Evolutionary conservation across 2,113 vertebrate genomes (phyloP).

Genomic region (Heteronetta atricapilla): DNA sequence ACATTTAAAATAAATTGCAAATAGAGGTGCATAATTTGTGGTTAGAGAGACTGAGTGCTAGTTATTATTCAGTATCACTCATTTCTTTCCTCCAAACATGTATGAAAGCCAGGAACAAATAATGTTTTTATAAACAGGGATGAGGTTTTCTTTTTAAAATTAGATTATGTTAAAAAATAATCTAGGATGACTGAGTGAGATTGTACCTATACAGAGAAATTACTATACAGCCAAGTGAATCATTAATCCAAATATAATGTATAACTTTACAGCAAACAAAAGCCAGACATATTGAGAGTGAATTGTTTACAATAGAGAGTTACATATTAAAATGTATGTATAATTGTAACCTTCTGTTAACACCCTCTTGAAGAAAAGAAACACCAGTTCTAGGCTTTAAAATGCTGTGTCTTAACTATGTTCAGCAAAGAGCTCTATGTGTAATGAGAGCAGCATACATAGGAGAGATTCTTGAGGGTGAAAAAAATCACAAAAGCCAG

Average conservation of each 20-base stretch:
- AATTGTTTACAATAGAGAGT: constrained; percentile 63
- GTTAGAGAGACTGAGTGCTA: constrained; percentile 8
- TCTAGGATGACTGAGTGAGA: constrained; percentile 17
- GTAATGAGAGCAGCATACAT: background rate
- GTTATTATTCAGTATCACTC: constrained; percentile 39
- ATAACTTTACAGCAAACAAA: constrained; percentile 62
- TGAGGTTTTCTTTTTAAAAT: constrained; percentile 18
- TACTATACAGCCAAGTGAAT: constrained; percentile 48
- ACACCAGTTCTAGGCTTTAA: background rate
- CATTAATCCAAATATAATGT: constrained; percentile 60
- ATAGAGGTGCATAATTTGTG: constrained; percentile 34
- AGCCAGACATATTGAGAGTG: constrained; percentile 40
- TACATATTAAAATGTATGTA: constrained; percentile 68
- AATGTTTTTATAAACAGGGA: constrained; percentile 45
- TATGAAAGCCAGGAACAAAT: constrained; percentile 42
- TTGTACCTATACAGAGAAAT: constrained; percentile 41
- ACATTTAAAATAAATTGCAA: constrained; percentile 27
- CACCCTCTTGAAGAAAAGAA: constrained; percentile 18
- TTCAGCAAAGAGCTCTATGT: background rate
- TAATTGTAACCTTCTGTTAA: constrained; percentile 58
- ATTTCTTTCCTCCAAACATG: constrained; percentile 18
- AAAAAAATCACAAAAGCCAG: background rate
- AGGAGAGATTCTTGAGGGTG: background rate
- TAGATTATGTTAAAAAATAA: constrained; percentile 50
- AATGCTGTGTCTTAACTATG: background rate